Conservation (phyloP, 2,888 invertebrate genomes). For the Acanthosepion esculentum region DNA sequence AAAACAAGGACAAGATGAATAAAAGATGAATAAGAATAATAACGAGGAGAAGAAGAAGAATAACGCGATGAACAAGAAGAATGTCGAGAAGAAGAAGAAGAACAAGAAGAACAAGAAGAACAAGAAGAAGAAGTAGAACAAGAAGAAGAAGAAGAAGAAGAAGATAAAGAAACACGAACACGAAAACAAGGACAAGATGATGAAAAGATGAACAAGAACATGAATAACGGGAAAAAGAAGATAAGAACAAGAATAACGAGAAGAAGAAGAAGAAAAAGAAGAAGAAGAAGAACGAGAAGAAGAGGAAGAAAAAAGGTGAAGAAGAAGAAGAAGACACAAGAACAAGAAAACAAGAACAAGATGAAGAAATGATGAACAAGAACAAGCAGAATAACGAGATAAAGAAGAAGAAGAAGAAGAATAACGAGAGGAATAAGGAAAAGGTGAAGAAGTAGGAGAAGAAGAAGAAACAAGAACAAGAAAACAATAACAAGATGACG, state of each 20-base stretch:
- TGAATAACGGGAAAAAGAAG: not conserved
- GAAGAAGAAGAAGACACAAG: not conserved
- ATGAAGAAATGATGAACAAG: rapidly evolving
- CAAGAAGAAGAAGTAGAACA: too few relatives aligned
- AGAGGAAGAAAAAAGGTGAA: not conserved
- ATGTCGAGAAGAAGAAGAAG: not conserved
- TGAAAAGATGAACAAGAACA: not conserved
- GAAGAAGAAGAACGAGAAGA: too few relatives aligned
- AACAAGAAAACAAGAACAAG: too few relatives aligned
- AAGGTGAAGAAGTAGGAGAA: not conserved
- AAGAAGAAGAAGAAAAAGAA: not conserved
- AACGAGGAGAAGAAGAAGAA: too few relatives aligned
- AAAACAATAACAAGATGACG: not conserved
- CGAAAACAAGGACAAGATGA: too few relatives aligned
- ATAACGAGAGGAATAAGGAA: rapidly evolving
- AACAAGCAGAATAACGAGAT: not conserved
- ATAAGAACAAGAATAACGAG: not conserved
- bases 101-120: not conserved
- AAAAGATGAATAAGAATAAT: too few relatives aligned
- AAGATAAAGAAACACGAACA: too few relatives aligned
- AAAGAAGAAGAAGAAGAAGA: not conserved
- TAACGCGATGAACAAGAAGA: too few relatives aligned
- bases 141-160: too few relatives aligned
- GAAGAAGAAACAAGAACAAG: not conserved
- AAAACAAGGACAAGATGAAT: too few relatives aligned